Percentiles rank a stretch among this genome's conserved stretches.
Evolutionary conservation across 1,140 invertebrate genomes (phyloP).

Genomic region (Drosophila cardini): DNA sequence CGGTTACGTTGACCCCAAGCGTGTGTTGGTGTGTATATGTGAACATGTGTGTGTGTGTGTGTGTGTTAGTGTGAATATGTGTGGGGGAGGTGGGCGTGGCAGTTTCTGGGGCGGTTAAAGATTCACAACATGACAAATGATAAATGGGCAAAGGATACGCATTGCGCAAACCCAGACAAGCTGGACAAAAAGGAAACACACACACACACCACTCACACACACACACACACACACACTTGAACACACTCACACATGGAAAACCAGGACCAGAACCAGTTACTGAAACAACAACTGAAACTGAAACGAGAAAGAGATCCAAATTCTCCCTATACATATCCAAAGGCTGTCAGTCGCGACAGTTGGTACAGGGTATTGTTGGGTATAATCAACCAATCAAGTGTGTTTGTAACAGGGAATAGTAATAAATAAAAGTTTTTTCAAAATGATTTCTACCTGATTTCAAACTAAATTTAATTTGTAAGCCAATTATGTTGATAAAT

Average conservation of each 20-base stretch:
- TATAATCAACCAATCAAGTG: neutral
- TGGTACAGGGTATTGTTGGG: neutral
- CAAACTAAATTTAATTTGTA: no score
- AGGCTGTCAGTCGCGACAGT: slow-evolving; percentile 26
- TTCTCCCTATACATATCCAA: slow-evolving; percentile 44
- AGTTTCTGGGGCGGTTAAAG: slow-evolving; percentile 36
- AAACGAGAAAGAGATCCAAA: slow-evolving; percentile 2
- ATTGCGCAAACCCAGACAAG: slow-evolving; percentile 39
- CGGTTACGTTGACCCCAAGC: slow-evolving; percentile 67
- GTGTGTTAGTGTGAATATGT: neutral
- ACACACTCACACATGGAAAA: neutral
- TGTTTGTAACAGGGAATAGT: no score
- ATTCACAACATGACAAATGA: slow-evolving; percentile 59
- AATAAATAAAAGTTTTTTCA: no score
- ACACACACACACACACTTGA: neutral
- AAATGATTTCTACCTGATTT: no score
- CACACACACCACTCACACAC: neutral
- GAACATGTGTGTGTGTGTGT: no score
- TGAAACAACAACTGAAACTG: neutral
- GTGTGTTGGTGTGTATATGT: neutral
- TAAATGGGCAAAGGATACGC: slow-evolving; percentile 53
- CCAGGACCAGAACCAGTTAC: slow-evolving; percentile 5
- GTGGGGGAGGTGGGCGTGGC: slow-evolving; percentile 5
- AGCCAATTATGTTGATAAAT: no score
- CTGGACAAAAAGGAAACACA: neutral